phyloP scores from a whole-genome alignment of 2,797 vertebrate genomes.

The Vireo griseus region DNA sequence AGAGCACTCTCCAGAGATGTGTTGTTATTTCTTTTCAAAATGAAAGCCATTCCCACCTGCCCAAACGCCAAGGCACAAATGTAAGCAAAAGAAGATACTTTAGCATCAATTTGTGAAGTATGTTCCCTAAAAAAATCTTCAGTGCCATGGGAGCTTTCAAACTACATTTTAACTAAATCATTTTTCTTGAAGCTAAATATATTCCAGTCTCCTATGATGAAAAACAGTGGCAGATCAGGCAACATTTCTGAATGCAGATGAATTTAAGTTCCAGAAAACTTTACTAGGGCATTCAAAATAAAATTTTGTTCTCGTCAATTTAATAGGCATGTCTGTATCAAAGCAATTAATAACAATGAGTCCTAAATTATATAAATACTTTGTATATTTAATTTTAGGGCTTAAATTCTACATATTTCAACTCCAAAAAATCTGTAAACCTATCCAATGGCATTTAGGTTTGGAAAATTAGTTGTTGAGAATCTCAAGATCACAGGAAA shows the following conservation, averaged over 20 bases:
- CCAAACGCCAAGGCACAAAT: not conserved
- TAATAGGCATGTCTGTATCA: not conserved
- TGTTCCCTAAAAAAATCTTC: not conserved
- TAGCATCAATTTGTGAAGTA: not conserved
- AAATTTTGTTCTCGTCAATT: not conserved
- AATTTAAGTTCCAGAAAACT: not conserved
- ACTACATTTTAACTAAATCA: not conserved
- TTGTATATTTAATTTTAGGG: not conserved
- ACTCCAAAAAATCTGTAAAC: not conserved
- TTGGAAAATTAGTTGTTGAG: not conserved
- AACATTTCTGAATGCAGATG: not conserved
- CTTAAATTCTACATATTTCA: not conserved
- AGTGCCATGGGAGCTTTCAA: not conserved
- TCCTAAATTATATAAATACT: not conserved
- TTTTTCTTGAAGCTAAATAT: not conserved
- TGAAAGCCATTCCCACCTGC: not conserved
- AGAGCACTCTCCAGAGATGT: not conserved
- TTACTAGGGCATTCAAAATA: not conserved
- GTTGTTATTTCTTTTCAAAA: not conserved
- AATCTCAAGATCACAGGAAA: not conserved
- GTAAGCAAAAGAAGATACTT: not conserved
- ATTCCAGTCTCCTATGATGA: not conserved
- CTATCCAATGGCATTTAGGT: not conserved
- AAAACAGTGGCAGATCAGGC: not conserved
- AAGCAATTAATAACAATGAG: not conserved